Evolutionary conservation across 2,113 vertebrate species (phyloP).

Genomic region (Corythaeola cristata): DNA sequence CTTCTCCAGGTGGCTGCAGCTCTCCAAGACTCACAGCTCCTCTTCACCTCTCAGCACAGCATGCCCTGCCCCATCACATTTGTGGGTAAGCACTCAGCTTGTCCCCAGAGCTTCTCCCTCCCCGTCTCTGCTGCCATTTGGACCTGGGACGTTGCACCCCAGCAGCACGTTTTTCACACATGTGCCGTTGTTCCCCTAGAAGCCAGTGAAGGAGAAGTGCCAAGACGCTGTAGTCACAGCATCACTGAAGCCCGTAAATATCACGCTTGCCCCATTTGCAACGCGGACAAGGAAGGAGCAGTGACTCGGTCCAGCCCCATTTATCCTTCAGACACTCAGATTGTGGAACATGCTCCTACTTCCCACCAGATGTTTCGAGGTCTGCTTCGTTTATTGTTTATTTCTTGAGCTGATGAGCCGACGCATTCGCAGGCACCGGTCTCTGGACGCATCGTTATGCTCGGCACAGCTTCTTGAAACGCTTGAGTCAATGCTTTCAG

Average conservation of each 20-base stretch:
- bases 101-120: neutral
- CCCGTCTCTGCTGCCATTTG: neutral
- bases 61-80: neutral
- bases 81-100: neutral
- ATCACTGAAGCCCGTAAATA: neutral
- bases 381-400: constrained; percentile 25
- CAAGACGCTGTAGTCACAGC: constrained; percentile 32
- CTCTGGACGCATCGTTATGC: neutral
- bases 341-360: constrained; percentile 6
- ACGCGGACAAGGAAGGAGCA: neutral
- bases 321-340: constrained; percentile 31
- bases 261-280: neutral
- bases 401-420: neutral
- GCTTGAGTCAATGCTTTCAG: constrained; percentile 1
- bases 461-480: constrained; percentile 23
- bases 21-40: neutral
- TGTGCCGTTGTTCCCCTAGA: neutral
- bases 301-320: neutral
- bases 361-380: constrained; percentile 25
- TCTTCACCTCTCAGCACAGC: neutral
- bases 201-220: neutral
- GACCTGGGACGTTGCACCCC: neutral
- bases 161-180: constrained; percentile 9
- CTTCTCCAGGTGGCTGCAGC: neutral
- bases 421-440: neutral